A percentile compares a stretch with the other conserved stretches of the same genome.
phyloP scores from a whole-genome alignment of 2,888 invertebrate genomes.

The Chymomyza amoena region DNA sequence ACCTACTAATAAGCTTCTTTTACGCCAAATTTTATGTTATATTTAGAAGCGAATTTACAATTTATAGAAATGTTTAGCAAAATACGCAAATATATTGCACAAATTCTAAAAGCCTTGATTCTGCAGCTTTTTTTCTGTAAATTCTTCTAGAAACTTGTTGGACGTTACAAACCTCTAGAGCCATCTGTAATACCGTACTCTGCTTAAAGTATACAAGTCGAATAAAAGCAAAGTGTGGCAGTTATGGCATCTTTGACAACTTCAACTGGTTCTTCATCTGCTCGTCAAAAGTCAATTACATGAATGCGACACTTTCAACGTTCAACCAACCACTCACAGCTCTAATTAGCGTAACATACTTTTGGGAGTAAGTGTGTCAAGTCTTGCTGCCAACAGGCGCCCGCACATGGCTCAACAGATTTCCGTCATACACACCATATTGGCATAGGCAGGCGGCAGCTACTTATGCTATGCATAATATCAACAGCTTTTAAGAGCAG shows the following conservation, averaged over 20 bases:
- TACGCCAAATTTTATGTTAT: too few species aligned
- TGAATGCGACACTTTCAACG: conserved; percentile 58
- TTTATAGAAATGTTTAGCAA: too few species aligned
- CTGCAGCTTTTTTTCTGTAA: too few species aligned
- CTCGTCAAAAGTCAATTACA: conserved; percentile 69
- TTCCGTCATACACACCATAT: neutral
- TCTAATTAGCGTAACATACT: conserved; percentile 41
- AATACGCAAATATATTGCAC: too few species aligned
- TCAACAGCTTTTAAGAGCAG: neutral
- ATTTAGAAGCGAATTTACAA: too few species aligned
- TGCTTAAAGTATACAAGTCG: neutral
- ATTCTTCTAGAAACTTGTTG: too few species aligned
- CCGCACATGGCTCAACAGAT: conserved; percentile 14
- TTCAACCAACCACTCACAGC: conserved; percentile 49
- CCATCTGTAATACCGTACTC: neutral
- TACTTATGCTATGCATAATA: conserved; percentile 1
- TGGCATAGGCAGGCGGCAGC: neutral
- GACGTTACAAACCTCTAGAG: neutral
- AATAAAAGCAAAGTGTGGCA: neutral
- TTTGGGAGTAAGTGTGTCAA: conserved; percentile 25
- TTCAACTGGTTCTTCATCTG: conserved; percentile 13
- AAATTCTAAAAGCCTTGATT: too few species aligned
- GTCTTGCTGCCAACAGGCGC: conserved; percentile 8
- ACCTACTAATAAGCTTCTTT: too few species aligned
- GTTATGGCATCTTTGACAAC: neutral